A percentile compares a stretch with the other conserved stretches of the same genome.
Conservation (phyloP, 2,797 vertebrate species). For the Kryptopterus vitreolus region DNA sequence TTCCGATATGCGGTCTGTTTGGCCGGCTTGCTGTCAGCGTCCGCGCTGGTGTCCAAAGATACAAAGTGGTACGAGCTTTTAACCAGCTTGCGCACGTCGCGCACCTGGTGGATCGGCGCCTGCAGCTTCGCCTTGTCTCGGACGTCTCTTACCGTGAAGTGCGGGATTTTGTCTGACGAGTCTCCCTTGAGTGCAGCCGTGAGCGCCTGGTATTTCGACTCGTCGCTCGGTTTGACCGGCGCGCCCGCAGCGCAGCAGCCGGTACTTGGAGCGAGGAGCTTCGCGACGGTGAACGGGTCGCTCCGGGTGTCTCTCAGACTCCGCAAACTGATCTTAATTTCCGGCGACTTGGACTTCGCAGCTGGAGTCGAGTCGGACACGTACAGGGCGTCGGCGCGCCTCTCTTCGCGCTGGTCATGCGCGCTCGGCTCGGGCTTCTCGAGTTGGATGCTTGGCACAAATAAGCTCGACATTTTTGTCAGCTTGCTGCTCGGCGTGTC, state of each 20-base stretch:
- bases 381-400: constrained; percentile 55
- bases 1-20: constrained; percentile 67
- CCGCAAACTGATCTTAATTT: constrained; percentile 88
- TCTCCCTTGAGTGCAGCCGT: constrained; percentile 73
- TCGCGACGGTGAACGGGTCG: constrained; percentile 80
- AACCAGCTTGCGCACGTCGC: constrained; percentile 91
- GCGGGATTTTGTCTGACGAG: constrained; percentile 84
- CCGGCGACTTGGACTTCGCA: constrained; percentile 80
- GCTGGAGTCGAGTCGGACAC: constrained; percentile 54
- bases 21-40: constrained; percentile 70
- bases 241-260: constrained; percentile 60
- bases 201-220: constrained; percentile 73
- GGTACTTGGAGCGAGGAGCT: constrained; percentile 80
- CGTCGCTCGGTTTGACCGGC: constrained; percentile 71
- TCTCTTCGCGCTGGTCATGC: constrained; percentile 34
- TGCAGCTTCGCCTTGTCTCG: constrained; percentile 85
- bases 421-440: constrained; percentile 61
- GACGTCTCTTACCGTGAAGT: constrained; percentile 89
- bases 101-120: constrained; percentile 89
- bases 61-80: constrained; percentile 88
- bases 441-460: constrained; percentile 88
- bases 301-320: constrained; percentile 73
- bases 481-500: constrained; percentile 63
- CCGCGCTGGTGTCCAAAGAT: constrained; percentile 76
- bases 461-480: constrained; percentile 93